Conservation (phyloP, 1,140 invertebrate species). For the Penaeus indicus region DNA sequence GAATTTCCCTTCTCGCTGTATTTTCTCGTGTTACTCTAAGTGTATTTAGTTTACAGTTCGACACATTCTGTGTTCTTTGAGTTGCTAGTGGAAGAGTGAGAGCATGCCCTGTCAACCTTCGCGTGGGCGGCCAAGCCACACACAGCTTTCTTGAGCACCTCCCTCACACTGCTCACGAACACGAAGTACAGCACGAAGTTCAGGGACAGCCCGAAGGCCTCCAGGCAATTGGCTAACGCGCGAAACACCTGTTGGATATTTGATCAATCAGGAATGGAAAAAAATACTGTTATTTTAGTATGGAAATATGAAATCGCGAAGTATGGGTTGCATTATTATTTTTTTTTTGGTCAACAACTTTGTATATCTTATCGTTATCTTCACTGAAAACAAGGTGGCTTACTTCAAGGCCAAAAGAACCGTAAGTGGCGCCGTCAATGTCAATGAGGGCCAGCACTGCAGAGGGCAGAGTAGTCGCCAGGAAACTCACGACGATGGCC, state of each 20-base stretch:
- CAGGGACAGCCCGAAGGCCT: constrained; percentile 59
- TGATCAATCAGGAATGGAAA: background rate
- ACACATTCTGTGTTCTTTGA: background rate
- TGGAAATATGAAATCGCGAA: background rate
- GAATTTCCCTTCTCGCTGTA: no score
- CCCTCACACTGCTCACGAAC: constrained; percentile 50
- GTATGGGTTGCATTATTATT: no score
- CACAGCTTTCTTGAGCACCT: constrained; percentile 22
- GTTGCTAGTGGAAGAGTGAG: background rate
- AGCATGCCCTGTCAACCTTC: background rate
- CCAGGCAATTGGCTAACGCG: constrained; percentile 60
- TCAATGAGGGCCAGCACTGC: constrained; percentile 60
- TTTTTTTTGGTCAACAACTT: background rate
- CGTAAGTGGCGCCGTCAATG: constrained; percentile 39
- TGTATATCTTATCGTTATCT: background rate
- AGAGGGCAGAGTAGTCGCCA: constrained; percentile 59
- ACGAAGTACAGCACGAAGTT: constrained; percentile 65
- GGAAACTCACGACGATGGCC: constrained; percentile 59
- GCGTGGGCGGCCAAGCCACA: background rate
- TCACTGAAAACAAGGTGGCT: background rate
- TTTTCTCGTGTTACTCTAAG: no score
- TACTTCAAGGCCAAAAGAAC: constrained; percentile 60
- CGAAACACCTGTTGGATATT: constrained; percentile 59
- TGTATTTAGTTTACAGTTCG: no score
- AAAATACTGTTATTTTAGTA: background rate